Evolutionary conservation across 2,797 vertebrate species (phyloP).

Genomic region (Ispidina lecontei): DNA sequence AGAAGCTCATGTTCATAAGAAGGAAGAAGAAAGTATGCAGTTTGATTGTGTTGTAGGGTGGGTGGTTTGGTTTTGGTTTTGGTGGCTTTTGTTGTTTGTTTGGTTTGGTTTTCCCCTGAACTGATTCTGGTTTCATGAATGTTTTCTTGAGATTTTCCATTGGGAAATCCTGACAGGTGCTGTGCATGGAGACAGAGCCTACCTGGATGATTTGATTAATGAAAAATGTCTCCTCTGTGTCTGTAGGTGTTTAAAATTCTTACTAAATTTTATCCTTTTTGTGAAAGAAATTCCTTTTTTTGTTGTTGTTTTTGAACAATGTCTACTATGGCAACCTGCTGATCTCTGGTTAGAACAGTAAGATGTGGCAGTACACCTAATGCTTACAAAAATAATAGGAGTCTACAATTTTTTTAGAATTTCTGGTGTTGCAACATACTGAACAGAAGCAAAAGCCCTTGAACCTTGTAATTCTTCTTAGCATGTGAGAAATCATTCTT

Average conservation of each 20-base stretch:
- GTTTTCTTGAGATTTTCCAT: neutral
- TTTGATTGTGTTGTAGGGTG: neutral
- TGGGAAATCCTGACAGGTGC: neutral
- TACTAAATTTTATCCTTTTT: neutral
- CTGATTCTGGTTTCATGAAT: neutral
- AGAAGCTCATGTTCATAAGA: neutral
- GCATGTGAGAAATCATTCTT: neutral
- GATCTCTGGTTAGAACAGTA: neutral
- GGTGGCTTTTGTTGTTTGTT: rapidly evolving
- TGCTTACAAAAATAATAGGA: neutral
- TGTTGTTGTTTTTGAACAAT: neutral
- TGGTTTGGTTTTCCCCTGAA: rapidly evolving
- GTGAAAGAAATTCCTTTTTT: neutral
- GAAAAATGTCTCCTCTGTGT: neutral
- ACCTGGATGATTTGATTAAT: neutral
- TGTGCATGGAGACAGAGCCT: neutral
- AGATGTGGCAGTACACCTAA: neutral
- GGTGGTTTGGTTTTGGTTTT: neutral
- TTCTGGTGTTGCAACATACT: neutral
- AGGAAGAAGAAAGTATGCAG: neutral
- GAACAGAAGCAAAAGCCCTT: neutral
- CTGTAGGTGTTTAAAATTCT: neutral
- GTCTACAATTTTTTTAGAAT: neutral
- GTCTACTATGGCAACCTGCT: neutral
- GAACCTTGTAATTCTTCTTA: neutral